Evolutionary conservation across 2,888 invertebrate species (phyloP).

Genomic region (Thymelicus acteon): DNA sequence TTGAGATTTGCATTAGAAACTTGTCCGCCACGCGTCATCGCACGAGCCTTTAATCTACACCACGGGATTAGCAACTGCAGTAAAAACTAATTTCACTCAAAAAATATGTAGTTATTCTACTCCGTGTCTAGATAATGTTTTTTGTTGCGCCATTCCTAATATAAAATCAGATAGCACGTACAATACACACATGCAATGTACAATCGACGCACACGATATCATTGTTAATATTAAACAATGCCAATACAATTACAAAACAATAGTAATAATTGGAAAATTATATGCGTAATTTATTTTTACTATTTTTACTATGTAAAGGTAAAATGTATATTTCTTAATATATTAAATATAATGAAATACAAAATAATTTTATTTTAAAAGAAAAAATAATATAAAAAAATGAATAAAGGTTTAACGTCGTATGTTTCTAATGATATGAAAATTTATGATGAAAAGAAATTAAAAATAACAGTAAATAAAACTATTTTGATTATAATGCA

Average conservation of each 20-base stretch:
- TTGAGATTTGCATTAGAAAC: conserved; percentile 35
- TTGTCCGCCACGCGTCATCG: conserved; percentile 35
- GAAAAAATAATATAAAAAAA: no score
- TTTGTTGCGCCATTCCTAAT: conserved; percentile 19
- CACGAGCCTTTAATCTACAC: conserved; percentile 34
- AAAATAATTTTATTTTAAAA: no score
- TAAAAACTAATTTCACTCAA: conserved; percentile 35
- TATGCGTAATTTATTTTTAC: neutral
- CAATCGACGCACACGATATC: conserved; percentile 7
- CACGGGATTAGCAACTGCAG: conserved; percentile 30
- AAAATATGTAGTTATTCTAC: conserved; percentile 37
- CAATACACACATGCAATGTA: conserved; percentile 13
- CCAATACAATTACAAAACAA: conserved; percentile 8
- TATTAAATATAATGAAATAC: no score
- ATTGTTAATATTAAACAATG: conserved; percentile 9
- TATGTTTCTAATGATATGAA: no score
- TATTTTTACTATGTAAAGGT: neutral
- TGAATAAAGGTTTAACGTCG: no score
- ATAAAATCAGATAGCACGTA: conserved; percentile 7
- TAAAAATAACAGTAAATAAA: no score
- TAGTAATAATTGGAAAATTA: neutral
- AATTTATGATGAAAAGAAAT: no score
- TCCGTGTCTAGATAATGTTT: conserved; percentile 32
- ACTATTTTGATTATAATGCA: no score
- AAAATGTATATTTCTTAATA: neutral